Conservation (phyloP, 2,888 invertebrate species). For the Rhagonycha lutea region DNA sequence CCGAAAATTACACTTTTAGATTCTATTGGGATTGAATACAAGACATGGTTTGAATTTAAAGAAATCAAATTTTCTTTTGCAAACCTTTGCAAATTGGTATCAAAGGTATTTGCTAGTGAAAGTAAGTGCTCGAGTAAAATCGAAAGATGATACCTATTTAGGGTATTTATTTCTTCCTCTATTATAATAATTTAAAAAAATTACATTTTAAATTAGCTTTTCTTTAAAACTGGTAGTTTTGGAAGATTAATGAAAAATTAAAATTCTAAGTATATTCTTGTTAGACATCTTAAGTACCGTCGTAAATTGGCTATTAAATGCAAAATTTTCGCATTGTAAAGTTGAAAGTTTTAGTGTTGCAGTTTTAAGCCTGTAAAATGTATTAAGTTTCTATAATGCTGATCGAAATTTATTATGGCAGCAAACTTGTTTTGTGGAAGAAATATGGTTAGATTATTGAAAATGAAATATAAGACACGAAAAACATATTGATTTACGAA, state of each 20-base stretch:
- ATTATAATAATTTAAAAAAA: neutral
- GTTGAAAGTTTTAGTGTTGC: neutral
- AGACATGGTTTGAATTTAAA: conserved; percentile 19
- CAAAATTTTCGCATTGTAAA: neutral
- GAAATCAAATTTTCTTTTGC: conserved; percentile 4
- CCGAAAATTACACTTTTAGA: conserved; percentile 14
- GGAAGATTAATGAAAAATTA: neutral
- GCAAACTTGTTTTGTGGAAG: neutral
- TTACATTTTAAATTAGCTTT: neutral
- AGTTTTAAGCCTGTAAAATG: neutral
- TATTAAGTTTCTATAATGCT: neutral
- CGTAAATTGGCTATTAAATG: neutral
- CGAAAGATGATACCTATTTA: neutral
- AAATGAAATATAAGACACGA: neutral
- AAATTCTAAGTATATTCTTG: neutral
- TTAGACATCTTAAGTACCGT: neutral
- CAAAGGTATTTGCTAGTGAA: neutral
- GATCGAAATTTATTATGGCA: neutral
- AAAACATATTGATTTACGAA: conserved; percentile 4
- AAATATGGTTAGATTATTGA: neutral
- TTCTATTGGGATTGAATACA: conserved; percentile 14
- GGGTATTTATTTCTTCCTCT: neutral
- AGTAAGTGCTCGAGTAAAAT: neutral
- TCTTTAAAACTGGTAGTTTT: neutral
- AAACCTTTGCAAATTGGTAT: conserved; percentile 1